Evolutionary conservation across 1,140 invertebrate genomes (phyloP), one percentile per base, ranked within the genome.

Genomic region (Nephotettix cincticeps): DNA sequence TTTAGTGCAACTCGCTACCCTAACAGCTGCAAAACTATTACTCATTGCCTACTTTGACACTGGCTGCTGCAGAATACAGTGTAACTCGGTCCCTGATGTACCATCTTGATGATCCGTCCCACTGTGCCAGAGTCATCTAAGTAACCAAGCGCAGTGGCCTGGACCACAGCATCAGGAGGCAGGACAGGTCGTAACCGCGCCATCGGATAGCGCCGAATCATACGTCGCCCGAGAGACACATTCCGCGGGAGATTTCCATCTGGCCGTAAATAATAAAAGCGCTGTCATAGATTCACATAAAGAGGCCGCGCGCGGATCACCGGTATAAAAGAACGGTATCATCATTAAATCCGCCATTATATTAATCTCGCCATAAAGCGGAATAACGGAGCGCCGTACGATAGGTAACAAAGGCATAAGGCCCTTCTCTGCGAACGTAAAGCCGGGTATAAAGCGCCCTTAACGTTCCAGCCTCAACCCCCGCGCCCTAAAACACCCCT

Each of bases 291-390:
- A 51, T n/a, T 11, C 14, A 51, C 47, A 51, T 51, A 51, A 51
- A 51, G 47, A 51, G 21, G 47, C 47, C 14, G 14, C 14, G 47
- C 36, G 6, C 21, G 47, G 47, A 51, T 19, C 47, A 51, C 47
- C 47, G 47, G 47, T 51, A 51, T 51, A 51, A 51, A 51, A 51
- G 47, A 51, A 51, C 21, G 47, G 47, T 51, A 51, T 51, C 47
- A 51, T 51, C 47, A 51, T 51, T 51, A 51, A 51, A 51, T 51
- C 47, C 47, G n/a, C 47, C 47, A 51, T 51, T 51, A 51, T 51
- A 51, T 51, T 51, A 51, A 51, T 51, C 47, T 51, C 21, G 47
- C 47, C 47, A 51, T 51, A 51, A 51, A 51, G 47, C 14, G 47
- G 47, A 51, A 51, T 51, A 51, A 51, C 47, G 47, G 6, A 19